These are phyloP conservation scores for Tetraodon nigroviridis DNA, from an alignment of 2,113 vertebrate species.

Conservation along the genomic window DNA sequence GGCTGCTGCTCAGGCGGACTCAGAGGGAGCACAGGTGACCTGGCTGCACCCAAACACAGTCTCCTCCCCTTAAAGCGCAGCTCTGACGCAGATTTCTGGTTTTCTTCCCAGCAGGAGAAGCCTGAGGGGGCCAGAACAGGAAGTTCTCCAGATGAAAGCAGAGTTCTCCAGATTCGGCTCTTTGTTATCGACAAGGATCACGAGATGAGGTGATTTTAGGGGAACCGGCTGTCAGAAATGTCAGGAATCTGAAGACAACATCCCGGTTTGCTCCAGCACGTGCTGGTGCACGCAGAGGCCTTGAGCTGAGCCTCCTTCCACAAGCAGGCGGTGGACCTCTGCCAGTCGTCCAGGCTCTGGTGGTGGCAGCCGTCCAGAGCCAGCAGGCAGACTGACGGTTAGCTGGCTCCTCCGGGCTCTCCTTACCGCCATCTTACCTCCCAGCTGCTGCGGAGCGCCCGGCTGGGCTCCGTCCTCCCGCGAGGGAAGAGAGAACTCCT, in stretches of 20 bases:
- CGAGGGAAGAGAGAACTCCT: conserved; percentile 62
- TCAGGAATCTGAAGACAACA: not conserved
- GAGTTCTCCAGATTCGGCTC: conserved; percentile 79
- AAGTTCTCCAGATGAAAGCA: conserved; percentile 40
- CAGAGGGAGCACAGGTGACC: not conserved
- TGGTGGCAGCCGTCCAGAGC: conserved; percentile 40
- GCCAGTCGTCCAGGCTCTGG: not conserved
- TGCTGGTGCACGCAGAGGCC: no score
- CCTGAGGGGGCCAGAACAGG: not conserved
- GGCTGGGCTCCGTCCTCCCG: conserved; percentile 47
- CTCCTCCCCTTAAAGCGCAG: not conserved
- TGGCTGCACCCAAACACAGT: not conserved
- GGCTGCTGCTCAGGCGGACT: not conserved
- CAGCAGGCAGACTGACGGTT: conserved; percentile 39
- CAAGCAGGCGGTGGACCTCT: no score
- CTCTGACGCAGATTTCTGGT: not conserved
- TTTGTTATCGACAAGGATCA: conserved; percentile 80
- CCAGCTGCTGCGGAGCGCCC: conserved; percentile 68
- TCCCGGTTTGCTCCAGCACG: no score
- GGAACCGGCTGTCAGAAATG: not conserved
- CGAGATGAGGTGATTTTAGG: conserved; percentile 76
- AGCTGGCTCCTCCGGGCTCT: conserved; percentile 53
- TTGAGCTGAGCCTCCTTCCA: not conserved
- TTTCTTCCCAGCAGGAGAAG: conserved; percentile 16
- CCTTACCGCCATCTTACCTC: conserved; percentile 40